These are phyloP conservation scores for Bombus confusus DNA, from an alignment of 1,140 invertebrate genomes.

Conservation along the genomic window DNA sequence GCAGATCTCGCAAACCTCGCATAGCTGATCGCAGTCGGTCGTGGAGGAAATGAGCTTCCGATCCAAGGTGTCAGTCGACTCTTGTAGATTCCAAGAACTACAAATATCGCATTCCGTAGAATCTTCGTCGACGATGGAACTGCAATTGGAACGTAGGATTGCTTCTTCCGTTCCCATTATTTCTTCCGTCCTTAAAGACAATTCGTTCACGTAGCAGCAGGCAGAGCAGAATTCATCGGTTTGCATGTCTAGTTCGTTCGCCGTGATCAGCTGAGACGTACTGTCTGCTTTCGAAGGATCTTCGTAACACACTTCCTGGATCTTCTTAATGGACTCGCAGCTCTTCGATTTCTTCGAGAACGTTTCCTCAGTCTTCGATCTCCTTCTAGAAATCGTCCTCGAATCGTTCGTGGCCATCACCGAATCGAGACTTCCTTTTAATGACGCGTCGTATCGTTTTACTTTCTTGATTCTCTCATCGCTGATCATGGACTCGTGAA, in stretches of 20 bases:
- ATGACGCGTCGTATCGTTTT: conserved; percentile 60
- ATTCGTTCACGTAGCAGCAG: conserved; percentile 76
- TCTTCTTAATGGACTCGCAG: conserved; percentile 78
- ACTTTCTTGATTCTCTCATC: conserved; percentile 45
- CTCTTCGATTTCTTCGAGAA: conserved; percentile 80
- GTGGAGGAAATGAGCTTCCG: conserved; percentile 24
- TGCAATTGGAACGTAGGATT: conserved; percentile 74
- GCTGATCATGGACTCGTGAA: conserved; percentile 27
- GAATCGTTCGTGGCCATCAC: conserved; percentile 69
- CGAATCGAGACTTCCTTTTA: conserved; percentile 79
- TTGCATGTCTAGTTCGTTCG: conserved; percentile 67
- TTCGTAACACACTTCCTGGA: conserved; percentile 54
- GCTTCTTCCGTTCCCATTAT: conserved; percentile 65
- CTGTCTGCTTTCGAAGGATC: conserved; percentile 70
- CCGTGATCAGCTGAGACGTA: conserved; percentile 68
- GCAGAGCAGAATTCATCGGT: conserved; percentile 78
- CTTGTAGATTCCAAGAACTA: conserved; percentile 74
- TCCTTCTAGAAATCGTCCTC: conserved; percentile 34
- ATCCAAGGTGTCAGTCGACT: conserved; percentile 64
- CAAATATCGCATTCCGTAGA: conserved; percentile 80
- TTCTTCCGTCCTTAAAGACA: conserved; percentile 52
- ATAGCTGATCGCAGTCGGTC: conserved; percentile 58
- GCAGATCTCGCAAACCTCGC: conserved; percentile 79
- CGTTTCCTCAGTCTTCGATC: conserved; percentile 37
- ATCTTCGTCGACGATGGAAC: conserved; percentile 74